phyloP scores from a whole-genome alignment of 1,140 invertebrate species.

The Bombyx mandarina region DNA sequence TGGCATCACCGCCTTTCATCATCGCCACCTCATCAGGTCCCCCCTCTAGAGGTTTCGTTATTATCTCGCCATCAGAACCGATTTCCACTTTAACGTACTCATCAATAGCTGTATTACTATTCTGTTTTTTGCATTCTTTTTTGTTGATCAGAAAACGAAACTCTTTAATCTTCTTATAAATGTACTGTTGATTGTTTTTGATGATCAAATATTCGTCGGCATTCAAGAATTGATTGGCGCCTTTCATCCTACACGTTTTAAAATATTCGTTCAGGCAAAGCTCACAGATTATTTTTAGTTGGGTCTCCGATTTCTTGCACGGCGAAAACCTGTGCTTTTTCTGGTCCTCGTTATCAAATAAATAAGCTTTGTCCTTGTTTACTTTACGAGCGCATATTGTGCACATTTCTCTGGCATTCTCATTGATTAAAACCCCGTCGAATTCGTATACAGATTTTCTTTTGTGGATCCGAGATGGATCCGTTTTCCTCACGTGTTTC shows the following conservation, averaged over 20 bases:
- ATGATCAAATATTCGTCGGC: conserved; percentile 58
- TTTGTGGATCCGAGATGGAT: conserved; percentile 45
- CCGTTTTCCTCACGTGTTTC: conserved; percentile 49
- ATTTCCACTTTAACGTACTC: conserved; percentile 54
- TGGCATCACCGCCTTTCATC: conserved; percentile 32
- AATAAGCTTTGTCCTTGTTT: conserved; percentile 46
- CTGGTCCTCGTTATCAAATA: conserved; percentile 62
- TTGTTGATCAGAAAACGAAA: conserved; percentile 11
- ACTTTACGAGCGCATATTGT: conserved; percentile 51
- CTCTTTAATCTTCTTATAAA: conserved; percentile 45
- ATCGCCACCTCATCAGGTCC: conserved; percentile 40
- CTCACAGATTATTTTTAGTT: conserved; percentile 52
- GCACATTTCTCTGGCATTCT: conserved; percentile 37
- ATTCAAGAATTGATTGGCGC: conserved; percentile 40
- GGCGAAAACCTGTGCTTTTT: conserved; percentile 45
- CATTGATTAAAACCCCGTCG: conserved; percentile 23
- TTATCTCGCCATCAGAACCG: conserved; percentile 44
- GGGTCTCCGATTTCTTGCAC: conserved; percentile 35
- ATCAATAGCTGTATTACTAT: conserved; percentile 7
- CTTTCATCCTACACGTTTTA: conserved; percentile 41
- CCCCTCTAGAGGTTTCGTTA: conserved; percentile 40
- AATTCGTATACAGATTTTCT: conserved; percentile 30
- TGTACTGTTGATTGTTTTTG: conserved; percentile 58
- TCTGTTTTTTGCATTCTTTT: conserved; percentile 5
- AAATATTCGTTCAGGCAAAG: conserved; percentile 47